Evolutionary conservation across 64 coral and sea anemone genomes (phyloP), one percentile per base, ranked within the genome.

Genomic region (Dendronephthya gigantea): DNA sequence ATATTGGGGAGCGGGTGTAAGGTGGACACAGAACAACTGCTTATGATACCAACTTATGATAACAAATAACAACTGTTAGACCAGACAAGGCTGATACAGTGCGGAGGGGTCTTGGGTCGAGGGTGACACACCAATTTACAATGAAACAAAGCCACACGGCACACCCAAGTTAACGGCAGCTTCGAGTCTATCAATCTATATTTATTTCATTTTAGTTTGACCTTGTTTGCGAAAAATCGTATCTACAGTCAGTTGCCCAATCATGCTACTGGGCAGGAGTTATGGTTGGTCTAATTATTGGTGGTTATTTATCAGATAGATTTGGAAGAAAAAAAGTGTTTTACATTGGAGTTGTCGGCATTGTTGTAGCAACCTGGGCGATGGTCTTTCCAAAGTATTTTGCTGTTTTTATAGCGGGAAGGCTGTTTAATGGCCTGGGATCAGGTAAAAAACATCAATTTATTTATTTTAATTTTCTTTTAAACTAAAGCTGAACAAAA

Each of bases 351-450:
- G 36, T 39, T 36, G 32, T 79, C 37, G 72, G 25, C 36, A 79
- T 79, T 35, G 72, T 79, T 13, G 22, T 79, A 36, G 72, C 72
- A 15, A 79, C 72, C 72, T 79, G 72, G 72, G 32, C 29, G 13
- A 79, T 79, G 72, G 72, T 79, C 6, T 79, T 79, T 79, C 72
- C 72, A 8, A 39, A 79, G 29, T 14, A 39, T 79, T 79, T 79
- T 19, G 30, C 30, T 29, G 72, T 79, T 33, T 79, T 36, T 79
- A 79, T 79, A 33, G 72, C 72, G 9, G 72, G 72, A 34, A 34
- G 72, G 32, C 14, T 79, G 30, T 79, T 79, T 39, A 79, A 36
- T 39, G 72, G 72, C 22, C 30, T 79, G 19, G 30, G 32, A 79
- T 34, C 72, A 79, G 72, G 72, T 79, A 79, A 22, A 2, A 3